Base-by-base conservation (phyloP, 2,888 invertebrate genomes). In the Ormyrus thymus region DNA sequence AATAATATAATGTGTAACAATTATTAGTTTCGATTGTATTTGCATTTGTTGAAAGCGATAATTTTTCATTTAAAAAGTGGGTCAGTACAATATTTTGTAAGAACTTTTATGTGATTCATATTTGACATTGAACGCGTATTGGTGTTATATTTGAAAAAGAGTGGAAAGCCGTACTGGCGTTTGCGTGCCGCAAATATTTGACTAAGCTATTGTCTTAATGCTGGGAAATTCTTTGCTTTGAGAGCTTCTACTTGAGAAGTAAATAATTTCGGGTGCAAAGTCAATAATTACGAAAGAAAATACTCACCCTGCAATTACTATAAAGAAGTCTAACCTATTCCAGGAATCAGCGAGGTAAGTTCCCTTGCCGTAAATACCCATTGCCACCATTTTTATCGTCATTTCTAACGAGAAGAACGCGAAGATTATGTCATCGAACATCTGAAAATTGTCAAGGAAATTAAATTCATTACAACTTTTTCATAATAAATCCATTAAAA, bases 251-350 rank as follows among this genome's bases (percentile, higher is more conserved):
- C 29, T 29, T 29, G 29, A 4, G 29, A 29, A 29, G 29, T 29
- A 29, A 29, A 29, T 29, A 29, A 29, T 29, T 29, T 29, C 29
- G 29, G 29, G 29, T 29, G 4, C 29, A 29, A 29, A 29, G 29
- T 29, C 29, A 29, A 29, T 4, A 29, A 29, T 29, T 29, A 29
- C 29, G 4, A 4, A 29, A 29, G 29, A 29, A 56, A 58, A 46
- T 65, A 90, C 94, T 92, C 90, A 97, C 97, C 99, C 99, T 79
- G 99, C 97, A 84, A 97, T 91, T 11, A 99, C 99, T 88, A 99
- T 99, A 92, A 99, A 98, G 92, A 96, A 96, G 92, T 99, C 99
- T 87, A 99, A 93, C 86, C 98, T 94, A 91, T 99, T 99, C 99
- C 99, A 99, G 15, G 98, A 97, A 90, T 99, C 99, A 0, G 97